Conservation (phyloP, 2,113 vertebrate genomes). For the Geococcyx californianus region DNA sequence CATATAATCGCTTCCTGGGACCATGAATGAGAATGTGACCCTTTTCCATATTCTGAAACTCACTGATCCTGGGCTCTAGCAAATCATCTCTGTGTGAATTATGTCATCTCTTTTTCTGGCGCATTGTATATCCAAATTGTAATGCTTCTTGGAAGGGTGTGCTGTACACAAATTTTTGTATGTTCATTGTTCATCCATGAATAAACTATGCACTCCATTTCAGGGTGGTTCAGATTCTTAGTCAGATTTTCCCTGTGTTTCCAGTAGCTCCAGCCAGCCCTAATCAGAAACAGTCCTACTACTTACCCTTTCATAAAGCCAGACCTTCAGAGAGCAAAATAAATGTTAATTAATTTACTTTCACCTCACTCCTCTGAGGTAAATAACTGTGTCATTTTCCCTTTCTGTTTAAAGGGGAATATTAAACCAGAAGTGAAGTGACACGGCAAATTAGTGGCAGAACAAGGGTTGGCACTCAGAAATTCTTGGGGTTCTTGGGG, state of each 20-base stretch:
- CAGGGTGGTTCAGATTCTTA: background rate
- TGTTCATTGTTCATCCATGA: background rate
- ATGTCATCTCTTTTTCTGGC: background rate
- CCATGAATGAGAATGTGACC: background rate
- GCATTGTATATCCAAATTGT: background rate
- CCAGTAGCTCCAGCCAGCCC: background rate
- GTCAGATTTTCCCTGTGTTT: background rate
- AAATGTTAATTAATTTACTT: constrained; percentile 28
- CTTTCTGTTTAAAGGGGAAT: constrained; percentile 2
- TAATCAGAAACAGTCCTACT: background rate
- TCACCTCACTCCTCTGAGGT: background rate
- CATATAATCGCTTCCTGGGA: background rate
- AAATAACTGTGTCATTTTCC: constrained; percentile 6
- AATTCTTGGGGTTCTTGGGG: background rate
- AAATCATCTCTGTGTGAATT: background rate
- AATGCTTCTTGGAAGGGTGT: background rate
- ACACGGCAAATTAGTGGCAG: background rate
- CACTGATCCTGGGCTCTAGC: background rate
- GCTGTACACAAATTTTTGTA: background rate
- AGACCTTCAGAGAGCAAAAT: background rate
- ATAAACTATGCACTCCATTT: background rate
- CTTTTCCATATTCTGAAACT: background rate
- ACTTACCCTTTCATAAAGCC: background rate
- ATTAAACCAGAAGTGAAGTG: background rate
- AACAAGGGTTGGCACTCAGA: background rate